Percentiles rank a stretch among this genome's conserved stretches.
Conservation (phyloP, 1,140 invertebrate species). For the Chironomus striatipennis region DNA sequence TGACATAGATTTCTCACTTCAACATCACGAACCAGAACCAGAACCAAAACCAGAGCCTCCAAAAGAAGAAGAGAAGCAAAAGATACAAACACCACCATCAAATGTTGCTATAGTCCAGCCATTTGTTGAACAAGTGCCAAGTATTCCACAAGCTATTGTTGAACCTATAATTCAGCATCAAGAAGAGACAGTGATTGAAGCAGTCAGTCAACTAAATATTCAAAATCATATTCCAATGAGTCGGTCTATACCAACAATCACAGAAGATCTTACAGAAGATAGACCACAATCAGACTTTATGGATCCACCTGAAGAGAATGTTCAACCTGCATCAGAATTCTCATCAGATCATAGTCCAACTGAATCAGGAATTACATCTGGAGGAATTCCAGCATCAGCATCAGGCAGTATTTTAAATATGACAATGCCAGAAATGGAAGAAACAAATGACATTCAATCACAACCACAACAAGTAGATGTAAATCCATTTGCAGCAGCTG, state of each 20-base stretch:
- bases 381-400: neutral
- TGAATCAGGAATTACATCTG: neutral
- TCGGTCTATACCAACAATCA: neutral
- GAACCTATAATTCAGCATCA: constrained; percentile 27
- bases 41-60: constrained; percentile 26
- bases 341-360: neutral
- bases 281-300: neutral
- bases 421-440: neutral
- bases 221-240: neutral
- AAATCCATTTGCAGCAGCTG: neutral
- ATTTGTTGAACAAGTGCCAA: constrained; percentile 24
- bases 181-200: too few relatives aligned
- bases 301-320: neutral
- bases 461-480: neutral
- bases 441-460: neutral
- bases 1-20: constrained; percentile 39
- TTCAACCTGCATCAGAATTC: neutral
- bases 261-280: neutral
- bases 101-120: constrained; percentile 24
- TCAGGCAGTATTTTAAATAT: neutral
- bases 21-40: constrained; percentile 29
- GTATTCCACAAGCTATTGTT: constrained; percentile 32
- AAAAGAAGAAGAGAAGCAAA: too few relatives aligned
- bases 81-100: constrained; percentile 15
- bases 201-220: neutral